Base-by-base conservation (phyloP, 2,888 invertebrate species). In the Hyppa rectilinea region DNA sequence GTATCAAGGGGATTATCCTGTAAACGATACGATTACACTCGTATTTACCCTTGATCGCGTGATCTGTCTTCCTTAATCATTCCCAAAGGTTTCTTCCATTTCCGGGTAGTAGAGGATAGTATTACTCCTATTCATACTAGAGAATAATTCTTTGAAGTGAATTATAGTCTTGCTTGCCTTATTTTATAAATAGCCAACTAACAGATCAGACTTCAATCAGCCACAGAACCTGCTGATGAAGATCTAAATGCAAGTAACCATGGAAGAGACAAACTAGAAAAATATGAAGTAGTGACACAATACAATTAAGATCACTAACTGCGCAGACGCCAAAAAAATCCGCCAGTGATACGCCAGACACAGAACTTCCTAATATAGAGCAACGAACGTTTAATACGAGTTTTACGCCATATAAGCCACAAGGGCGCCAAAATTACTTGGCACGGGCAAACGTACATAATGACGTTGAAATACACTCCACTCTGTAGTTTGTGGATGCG, bases 341-440 rank as follows among this genome's bases (percentile, higher is more conserved):
- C 4, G 47, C 58, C 10, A 69, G 53, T 60, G 62, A 63, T 49
- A 43, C 40, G 55, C 14, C 55, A 80, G 63, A 76, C 70, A 55
- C 2, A 31, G 55, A 49, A 61, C 47, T 38, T 50, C 76, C 67
- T 43, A 67, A 77, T 80, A 66, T 71, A 83, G 75, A 75, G 59
- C 81, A 73, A 64, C 45, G 73, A 58, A 67, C 67, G 64, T 70
- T 71, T 64, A 64, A 82, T 72, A 61, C 36, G 14, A 55, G 66
- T 72, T 75, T 66, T 65, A 40, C 55, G 53, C 79, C 71, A 67
- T 83, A 81, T 75, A 77, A 67, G 79, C 62, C 43, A 67, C 45
- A 55, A 69, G 69, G 80, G 80, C 84, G 85, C 82, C 82, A 84
- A 85, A 61, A 85, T 78, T 73, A 81, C 83, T 84, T 84, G 84